A percentile compares a stretch with the other conserved stretches of the same genome.
Conservation (phyloP, 2,888 invertebrate genomes). For the Phorcus lineatus region DNA sequence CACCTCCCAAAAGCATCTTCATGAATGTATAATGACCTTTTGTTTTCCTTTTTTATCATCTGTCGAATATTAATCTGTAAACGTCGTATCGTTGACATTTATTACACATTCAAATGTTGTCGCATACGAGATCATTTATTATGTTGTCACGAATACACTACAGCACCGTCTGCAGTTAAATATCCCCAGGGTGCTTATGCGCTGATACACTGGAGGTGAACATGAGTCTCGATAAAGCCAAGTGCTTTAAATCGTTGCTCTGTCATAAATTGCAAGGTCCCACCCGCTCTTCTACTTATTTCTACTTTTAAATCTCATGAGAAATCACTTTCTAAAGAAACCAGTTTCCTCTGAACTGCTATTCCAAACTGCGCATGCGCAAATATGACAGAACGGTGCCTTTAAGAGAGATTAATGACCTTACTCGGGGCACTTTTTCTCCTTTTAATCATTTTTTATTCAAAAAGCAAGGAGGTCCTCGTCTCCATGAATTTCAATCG, state of each 20-base stretch:
- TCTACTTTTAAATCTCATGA: neutral
- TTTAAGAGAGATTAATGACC: conserved; percentile 8
- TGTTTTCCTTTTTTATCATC: too few relatives aligned
- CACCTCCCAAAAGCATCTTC: too few relatives aligned
- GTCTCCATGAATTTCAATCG: conserved; percentile 2
- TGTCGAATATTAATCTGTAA: too few relatives aligned
- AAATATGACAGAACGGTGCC: conserved; percentile 2
- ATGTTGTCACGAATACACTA: neutral
- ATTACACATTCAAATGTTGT: neutral
- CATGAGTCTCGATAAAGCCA: neutral
- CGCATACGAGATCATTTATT: neutral
- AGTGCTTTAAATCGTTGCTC: neutral
- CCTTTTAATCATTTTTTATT: conserved; percentile 8
- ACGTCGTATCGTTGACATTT: neutral
- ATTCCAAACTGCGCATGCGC: conserved; percentile 7
- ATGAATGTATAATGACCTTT: too few relatives aligned
- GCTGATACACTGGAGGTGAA: neutral
- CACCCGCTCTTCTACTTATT: neutral
- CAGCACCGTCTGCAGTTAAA: neutral
- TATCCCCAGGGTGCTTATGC: neutral
- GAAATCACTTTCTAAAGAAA: neutral
- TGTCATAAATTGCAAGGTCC: neutral
- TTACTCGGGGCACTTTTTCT: neutral
- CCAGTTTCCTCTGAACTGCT: neutral
- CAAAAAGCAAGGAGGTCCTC: neutral